Evolutionary conservation across 2,888 invertebrate species (phyloP).

Genomic region (Protula sp.): DNA sequence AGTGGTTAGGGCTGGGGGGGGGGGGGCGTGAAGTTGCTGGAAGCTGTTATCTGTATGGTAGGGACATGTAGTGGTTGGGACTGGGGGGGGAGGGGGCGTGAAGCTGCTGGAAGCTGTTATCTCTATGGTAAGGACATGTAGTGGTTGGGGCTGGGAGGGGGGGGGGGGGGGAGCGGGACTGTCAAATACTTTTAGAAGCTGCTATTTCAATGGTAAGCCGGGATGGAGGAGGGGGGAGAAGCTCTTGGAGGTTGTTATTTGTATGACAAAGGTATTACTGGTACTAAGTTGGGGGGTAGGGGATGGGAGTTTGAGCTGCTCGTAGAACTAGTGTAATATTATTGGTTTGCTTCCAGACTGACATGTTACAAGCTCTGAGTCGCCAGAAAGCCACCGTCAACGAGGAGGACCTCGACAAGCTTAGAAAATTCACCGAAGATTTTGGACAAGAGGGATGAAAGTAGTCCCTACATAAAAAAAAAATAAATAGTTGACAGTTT

Average conservation of each 20-base stretch:
- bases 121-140: conserved; percentile 78
- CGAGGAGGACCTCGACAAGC: conserved; percentile 85
- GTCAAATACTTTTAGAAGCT: not conserved
- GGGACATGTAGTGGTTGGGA: too few species aligned
- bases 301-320: too few species aligned
- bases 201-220: not conserved
- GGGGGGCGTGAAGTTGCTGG: conserved; percentile 87
- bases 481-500: too few species aligned
- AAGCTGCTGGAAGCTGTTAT: conserved; percentile 93
- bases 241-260: too few species aligned
- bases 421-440: conserved; percentile 93
- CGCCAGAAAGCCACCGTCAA: conserved; percentile 97
- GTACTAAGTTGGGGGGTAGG: too few species aligned
- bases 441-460: conserved; percentile 89
- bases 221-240: too few species aligned
- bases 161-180: too few species aligned
- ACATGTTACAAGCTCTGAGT: conserved; percentile 85
- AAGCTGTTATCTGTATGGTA: conserved; percentile 93
- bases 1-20: too few species aligned
- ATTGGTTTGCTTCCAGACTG: conserved; percentile 60
- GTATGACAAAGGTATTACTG: too few species aligned
- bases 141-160: too few species aligned
- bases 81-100: conserved; percentile 89
- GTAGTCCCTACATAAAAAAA: not conserved
- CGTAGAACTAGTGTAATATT: too few species aligned